phyloP scores from a whole-genome alignment of 2,888 invertebrate genomes.

The Alsophila aescularia region DNA sequence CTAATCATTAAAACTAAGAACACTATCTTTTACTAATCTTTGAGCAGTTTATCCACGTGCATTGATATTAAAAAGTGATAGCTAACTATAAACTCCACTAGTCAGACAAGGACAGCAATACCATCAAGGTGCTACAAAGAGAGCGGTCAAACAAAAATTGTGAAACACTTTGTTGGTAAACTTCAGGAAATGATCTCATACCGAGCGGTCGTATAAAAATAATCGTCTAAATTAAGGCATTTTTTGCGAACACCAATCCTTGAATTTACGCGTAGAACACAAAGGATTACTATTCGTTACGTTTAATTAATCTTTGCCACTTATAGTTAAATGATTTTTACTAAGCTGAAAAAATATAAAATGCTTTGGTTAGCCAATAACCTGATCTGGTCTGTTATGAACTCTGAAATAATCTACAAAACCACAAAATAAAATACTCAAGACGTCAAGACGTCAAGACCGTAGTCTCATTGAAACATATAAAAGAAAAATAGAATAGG shows the following conservation, averaged over 20 bases:
- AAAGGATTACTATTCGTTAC: slow-evolving; percentile 15
- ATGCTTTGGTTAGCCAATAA: too few species aligned
- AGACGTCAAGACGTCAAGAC: too few species aligned
- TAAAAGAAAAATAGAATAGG: slow-evolving; percentile 1
- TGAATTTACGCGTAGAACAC: slow-evolving; percentile 40
- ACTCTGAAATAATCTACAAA: too few species aligned
- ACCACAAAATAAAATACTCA: too few species aligned
- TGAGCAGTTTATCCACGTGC: slow-evolving; percentile 69
- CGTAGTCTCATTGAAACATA: too few species aligned
- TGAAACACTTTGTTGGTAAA: slow-evolving; percentile 58
- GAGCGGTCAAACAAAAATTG: slow-evolving; percentile 66
- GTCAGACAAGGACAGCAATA: slow-evolving; percentile 56
- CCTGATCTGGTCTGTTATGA: too few species aligned
- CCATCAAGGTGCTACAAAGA: slow-evolving; percentile 71
- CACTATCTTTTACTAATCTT: slow-evolving; percentile 49
- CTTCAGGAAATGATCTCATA: slow-evolving; percentile 74
- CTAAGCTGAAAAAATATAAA: background rate
- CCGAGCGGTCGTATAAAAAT: slow-evolving; percentile 33
- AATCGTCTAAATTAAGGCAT: slow-evolving; percentile 45
- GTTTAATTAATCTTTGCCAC: slow-evolving; percentile 10
- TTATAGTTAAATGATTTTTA: background rate
- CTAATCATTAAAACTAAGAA: background rate
- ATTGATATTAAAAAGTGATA: slow-evolving; percentile 57
- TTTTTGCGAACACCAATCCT: slow-evolving; percentile 44
- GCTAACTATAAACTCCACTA: slow-evolving; percentile 41